A percentile compares a stretch with the other conserved stretches of the same genome.
phyloP scores from a whole-genome alignment of 2,797 vertebrate genomes.

The Lophius americanus region DNA sequence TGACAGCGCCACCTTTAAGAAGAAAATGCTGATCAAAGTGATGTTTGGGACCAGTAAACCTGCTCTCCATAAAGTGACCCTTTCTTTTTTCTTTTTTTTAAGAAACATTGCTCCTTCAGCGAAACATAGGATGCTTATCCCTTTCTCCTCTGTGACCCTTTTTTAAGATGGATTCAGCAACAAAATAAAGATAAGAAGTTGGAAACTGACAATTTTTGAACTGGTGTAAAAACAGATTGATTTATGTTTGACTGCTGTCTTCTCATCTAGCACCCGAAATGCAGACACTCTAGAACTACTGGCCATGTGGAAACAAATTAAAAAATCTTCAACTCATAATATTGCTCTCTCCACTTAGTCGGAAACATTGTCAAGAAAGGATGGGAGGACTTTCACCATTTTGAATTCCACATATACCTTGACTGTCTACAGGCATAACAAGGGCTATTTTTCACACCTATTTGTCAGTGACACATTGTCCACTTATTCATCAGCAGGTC shows the following conservation, averaged over 20 bases:
- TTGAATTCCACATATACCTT: constrained; percentile 71
- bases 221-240: background rate
- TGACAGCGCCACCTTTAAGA: constrained; percentile 27
- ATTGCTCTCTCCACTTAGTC: constrained; percentile 28
- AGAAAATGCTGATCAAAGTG: constrained; percentile 42
- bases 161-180: constrained; percentile 1
- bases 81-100: no score
- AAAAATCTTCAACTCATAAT: constrained; percentile 4
- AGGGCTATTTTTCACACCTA: constrained; percentile 72
- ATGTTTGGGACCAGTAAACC: constrained; percentile 27
- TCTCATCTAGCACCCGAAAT: constrained; percentile 16
- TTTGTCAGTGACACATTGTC: constrained; percentile 69
- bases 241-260: background rate
- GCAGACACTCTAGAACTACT: background rate
- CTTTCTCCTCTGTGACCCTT: background rate
- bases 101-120: background rate
- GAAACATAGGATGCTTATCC: background rate
- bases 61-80: constrained; percentile 12
- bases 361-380: constrained; percentile 49
- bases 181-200: background rate
- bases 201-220: background rate
- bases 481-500: constrained; percentile 69
- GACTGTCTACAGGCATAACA: constrained; percentile 65
- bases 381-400: constrained; percentile 50
- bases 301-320: background rate